Evolutionary conservation across 2,113 vertebrate genomes (phyloP), one percentile per base, ranked within the genome.

Genomic region (Speoplatyrhinus poulsoni): DNA sequence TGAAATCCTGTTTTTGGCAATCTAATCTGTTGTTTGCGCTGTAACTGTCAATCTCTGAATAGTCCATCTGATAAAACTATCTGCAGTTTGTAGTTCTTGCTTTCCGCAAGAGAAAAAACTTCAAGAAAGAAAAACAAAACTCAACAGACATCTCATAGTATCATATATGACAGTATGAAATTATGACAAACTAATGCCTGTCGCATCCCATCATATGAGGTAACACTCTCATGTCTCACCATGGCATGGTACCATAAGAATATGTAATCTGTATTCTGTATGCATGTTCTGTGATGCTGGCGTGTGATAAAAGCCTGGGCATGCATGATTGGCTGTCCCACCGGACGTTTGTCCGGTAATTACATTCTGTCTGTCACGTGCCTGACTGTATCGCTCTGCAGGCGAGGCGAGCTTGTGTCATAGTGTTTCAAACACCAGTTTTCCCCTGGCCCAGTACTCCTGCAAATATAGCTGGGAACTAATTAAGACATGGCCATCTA

Each of bases 341-440:
- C 60, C 12, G 73, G 70, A 72, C 66, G 11, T 57, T 60, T 69
- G 0, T 0, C 59, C 47, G 63, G 58, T 81, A 81, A 88, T 88
- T 80, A 83, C 79, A 80, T 76, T 52, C 55, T 57, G 62, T 66
- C 50, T 64, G 65, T 73, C 12, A 10, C 46, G 33, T 16, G 36
- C 70, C 67, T 80, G 70, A 77, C 65, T 80, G 57, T 60, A 71
- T 72, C 59, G 68, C 61, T 77, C 67, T 67, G 66, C 52, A 13
- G 55, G 2, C 9, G 48, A 60, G 58, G 41, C 16, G 12, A 16
- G 60, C 65, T 13, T 26, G 1, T 49, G 63, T 77, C 72, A 59
- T 19, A 8, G 49, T 62, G 26, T 59, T 67, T 67, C 60, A 53
- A 55, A 32, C 4, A 32, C 36, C 41, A 12, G 58, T 10, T 50